Base-by-base conservation (phyloP, 2,797 vertebrate genomes). In the Tolypeutes matacus region DNA sequence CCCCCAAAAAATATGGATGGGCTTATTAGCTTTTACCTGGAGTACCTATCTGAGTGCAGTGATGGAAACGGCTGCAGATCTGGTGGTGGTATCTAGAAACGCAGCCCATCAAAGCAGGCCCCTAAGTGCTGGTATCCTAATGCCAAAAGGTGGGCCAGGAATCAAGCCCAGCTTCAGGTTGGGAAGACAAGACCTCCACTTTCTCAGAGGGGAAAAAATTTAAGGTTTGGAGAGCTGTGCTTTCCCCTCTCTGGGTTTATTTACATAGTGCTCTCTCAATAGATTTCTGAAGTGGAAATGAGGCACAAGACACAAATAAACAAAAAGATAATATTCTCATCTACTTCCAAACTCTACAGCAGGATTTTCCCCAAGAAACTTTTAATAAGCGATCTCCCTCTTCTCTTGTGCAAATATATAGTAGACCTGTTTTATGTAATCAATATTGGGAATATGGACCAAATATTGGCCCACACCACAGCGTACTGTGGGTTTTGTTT, bases 341-440 rank as follows among this genome's bases (percentile, higher is more conserved):
- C 23, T 65, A 80, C 53, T 80, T 80, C 42, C 29, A 83, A 91
- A 83, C 31, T 91, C n/a, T 46, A 7, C 17, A 60, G 46, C 56
- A 73, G 93, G 39, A 88, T 83, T 91, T 84, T 60, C 5, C 27
- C 18, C 34, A 65, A 36, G 49, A 88, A 91, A 81, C 25, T 85
- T 86, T 49, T 46, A 94, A 49, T 78, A 92, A 23, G 25, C 1
- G 25, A 17, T 67, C 23, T 36, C 6, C 25, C 13, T 11, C 5
- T 14, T 7, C 53, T 49, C 27, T 36, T 88, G 73, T 89, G 51
- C 51, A 81, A n/a, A n/a, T 78, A 72, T 89, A 77, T 12, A 86
- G 21, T 84, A 89, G 34, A 82, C 29, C 36, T 89, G 15, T 78
- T 92, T 94, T 65, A 92, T 86, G 39, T 95, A 91, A 86, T n/a